A percentile compares a stretch with the other conserved stretches of the same genome.
phyloP scores from a whole-genome alignment of 2,113 vertebrate genomes.

The Scomber japonicus region DNA sequence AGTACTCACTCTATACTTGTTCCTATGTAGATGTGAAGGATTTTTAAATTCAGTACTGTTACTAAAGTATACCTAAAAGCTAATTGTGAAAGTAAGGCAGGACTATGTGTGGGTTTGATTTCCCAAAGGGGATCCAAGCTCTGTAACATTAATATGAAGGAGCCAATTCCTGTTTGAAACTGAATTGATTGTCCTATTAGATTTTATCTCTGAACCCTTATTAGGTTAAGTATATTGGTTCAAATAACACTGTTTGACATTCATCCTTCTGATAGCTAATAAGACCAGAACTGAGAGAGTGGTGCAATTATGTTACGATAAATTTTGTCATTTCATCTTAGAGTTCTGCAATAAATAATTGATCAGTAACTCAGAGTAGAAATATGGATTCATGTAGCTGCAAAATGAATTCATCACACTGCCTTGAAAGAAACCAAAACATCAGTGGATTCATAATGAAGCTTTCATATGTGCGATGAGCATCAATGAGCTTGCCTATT shows the following conservation, averaged over 20 bases:
- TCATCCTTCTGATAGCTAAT: not conserved
- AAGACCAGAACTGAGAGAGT: not conserved
- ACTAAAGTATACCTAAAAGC: not conserved
- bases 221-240: not conserved
- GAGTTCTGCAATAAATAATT: not conserved
- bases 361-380: constrained; percentile 4
- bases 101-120: not conserved
- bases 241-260: not conserved
- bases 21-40: too few species aligned
- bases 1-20: too few species aligned
- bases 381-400: constrained; percentile 3
- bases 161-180: not conserved
- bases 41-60: too few species aligned
- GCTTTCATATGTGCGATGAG: constrained; percentile 11
- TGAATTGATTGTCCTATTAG: not conserved
- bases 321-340: not conserved
- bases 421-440: not conserved
- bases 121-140: not conserved
- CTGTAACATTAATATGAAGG: not conserved
- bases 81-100: not conserved
- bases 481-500: constrained; percentile 18
- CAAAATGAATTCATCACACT: constrained; percentile 10
- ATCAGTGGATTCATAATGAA: not conserved
- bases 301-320: not conserved
- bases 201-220: not conserved